Evolutionary conservation across 2,113 vertebrate species (phyloP).

Genomic region (Engraulis encrasicolus): DNA sequence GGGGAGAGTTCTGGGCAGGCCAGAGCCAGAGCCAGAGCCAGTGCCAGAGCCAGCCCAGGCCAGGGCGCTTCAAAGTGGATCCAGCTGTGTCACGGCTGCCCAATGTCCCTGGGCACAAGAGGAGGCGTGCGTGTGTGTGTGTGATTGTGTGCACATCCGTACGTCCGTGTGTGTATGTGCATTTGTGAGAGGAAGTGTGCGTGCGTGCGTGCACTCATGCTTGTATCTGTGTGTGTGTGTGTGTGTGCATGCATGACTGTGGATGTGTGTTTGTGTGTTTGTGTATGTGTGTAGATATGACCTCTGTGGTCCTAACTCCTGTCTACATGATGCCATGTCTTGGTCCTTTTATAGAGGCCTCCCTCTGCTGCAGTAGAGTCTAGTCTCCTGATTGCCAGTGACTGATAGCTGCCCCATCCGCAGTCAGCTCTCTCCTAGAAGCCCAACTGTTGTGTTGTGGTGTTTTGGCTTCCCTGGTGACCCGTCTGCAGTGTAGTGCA

Average conservation of each 20-base stretch:
- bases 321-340: not conserved
- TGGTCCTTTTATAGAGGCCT: not conserved
- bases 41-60: too few relatives aligned
- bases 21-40: too few relatives aligned
- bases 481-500: too few relatives aligned
- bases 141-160: too few relatives aligned
- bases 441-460: not conserved
- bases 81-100: constrained; percentile 6
- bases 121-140: not conserved
- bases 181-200: not conserved
- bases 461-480: not conserved
- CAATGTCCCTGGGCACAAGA: not conserved
- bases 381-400: not conserved
- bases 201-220: not conserved
- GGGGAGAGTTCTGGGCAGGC: not conserved
- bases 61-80: not conserved
- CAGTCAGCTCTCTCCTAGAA: not conserved
- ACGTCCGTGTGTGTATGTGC: not conserved
- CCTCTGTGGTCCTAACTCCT: not conserved
- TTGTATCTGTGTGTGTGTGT: too few relatives aligned
- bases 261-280: too few relatives aligned
- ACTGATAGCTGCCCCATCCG: not conserved
- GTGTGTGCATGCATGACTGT: too few relatives aligned
- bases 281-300: not conserved
- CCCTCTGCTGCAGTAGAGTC: not conserved